Conservation (phyloP, 2,797 vertebrate species). For the Brachyrhaphis roseni region DNA sequence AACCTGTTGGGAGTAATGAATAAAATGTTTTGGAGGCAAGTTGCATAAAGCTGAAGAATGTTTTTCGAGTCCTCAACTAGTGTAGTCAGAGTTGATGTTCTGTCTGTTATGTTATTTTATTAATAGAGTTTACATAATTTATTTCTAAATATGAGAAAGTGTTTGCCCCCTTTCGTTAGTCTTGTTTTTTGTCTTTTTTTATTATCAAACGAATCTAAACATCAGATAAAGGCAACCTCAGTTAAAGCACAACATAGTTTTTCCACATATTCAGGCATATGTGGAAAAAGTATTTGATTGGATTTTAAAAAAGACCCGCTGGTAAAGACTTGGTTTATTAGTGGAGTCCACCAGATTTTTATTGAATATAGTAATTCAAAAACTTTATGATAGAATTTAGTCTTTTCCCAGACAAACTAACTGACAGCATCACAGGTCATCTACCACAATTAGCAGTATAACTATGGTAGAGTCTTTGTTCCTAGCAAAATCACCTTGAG, state of each 20-base stretch:
- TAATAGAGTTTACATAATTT: not conserved
- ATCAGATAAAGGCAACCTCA: not conserved
- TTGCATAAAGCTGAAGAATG: constrained; percentile 28
- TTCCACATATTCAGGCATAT: not conserved
- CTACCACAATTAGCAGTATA: not conserved
- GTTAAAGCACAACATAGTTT: not conserved
- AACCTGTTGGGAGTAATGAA: constrained; percentile 42
- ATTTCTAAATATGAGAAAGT: not conserved
- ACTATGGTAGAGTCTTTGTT: not conserved
- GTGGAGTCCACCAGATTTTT: not conserved
- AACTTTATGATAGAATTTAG: not conserved
- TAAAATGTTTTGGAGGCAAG: constrained; percentile 34
- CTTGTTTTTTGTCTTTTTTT: not conserved
- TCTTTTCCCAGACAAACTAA: not conserved
- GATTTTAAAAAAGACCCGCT: not conserved
- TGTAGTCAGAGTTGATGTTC: constrained; percentile 12
- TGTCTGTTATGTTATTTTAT: constrained; percentile 14
- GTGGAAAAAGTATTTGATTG: not conserved
- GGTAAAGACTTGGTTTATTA: not conserved
- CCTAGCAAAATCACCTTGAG: not conserved
- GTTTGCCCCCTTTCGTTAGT: not conserved
- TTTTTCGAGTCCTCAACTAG: not conserved
- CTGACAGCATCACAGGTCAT: not conserved
- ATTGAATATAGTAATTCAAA: not conserved
- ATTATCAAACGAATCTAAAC: not conserved